A percentile compares a stretch with the other conserved stretches of the same genome.
Evolutionary conservation across 2,113 vertebrate species (phyloP).

Genomic region (Xiphophorus hellerii): DNA sequence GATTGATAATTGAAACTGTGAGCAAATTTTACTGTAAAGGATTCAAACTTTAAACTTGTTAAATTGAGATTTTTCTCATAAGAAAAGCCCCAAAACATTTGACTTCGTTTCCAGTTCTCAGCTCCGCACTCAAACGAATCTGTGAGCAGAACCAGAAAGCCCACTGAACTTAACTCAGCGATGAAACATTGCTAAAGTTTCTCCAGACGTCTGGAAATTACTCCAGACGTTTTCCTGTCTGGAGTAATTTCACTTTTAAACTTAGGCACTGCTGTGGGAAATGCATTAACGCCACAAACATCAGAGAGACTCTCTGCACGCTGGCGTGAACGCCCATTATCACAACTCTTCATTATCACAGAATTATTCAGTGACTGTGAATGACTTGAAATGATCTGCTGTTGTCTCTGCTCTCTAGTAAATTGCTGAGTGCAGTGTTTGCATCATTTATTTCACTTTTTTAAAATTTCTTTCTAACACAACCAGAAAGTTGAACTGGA

Average conservation of each 20-base stretch:
- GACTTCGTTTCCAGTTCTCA: background rate
- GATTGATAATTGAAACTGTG: background rate
- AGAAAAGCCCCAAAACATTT: background rate
- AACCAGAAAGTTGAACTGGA: slow-evolving; percentile 6
- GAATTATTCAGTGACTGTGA: slow-evolving; percentile 48
- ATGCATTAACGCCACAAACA: slow-evolving; percentile 19
- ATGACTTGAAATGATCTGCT: slow-evolving; percentile 48
- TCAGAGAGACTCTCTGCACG: background rate
- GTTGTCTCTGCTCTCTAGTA: slow-evolving; percentile 20
- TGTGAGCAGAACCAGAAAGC: slow-evolving; percentile 9
- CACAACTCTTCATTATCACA: slow-evolving; percentile 21
- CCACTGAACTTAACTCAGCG: background rate
- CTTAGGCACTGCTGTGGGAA: slow-evolving; percentile 24
- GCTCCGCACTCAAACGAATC: too few species aligned
- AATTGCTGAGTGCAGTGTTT: slow-evolving; percentile 21
- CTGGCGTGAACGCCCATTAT: slow-evolving; percentile 12
- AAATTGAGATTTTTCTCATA: slow-evolving; percentile 2
- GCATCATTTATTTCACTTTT: slow-evolving; percentile 13
- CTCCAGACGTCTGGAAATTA: too few species aligned
- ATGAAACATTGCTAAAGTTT: slow-evolving; percentile 8
- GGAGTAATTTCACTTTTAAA: slow-evolving; percentile 37
- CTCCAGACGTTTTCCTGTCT: slow-evolving; percentile 12
- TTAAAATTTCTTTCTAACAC: slow-evolving; percentile 15
- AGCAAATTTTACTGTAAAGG: background rate
- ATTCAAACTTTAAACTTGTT: background rate